phyloP scores from a whole-genome alignment of 2,888 invertebrate species.

The Neoascia interrupta region DNA sequence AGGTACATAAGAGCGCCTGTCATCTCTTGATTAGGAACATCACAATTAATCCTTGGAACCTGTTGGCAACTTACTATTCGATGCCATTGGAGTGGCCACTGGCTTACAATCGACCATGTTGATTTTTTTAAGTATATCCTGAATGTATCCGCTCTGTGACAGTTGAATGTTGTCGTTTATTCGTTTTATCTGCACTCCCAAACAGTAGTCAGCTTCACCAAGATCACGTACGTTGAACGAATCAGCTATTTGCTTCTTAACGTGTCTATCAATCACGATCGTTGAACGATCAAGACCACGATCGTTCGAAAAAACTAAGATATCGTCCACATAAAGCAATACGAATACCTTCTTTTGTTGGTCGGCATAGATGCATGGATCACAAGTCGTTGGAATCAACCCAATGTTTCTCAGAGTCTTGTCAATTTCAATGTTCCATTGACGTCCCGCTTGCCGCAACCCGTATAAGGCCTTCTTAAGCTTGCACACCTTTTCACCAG shows the following conservation, averaged over 20 bases:
- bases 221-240: slow-evolving; percentile 56
- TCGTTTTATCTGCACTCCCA: slow-evolving; percentile 50
- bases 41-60: neutral
- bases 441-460: slow-evolving; percentile 56
- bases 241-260: neutral
- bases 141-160: slow-evolving; percentile 59
- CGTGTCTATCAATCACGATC: neutral
- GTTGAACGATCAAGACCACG: no score
- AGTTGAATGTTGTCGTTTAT: slow-evolving; percentile 19
- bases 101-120: slow-evolving; percentile 62
- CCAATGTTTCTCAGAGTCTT: slow-evolving; percentile 56
- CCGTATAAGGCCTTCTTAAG: slow-evolving; percentile 68
- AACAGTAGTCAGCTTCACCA: slow-evolving; percentile 39
- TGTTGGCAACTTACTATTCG: slow-evolving; percentile 3
- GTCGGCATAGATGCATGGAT: slow-evolving; percentile 60
- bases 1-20: slow-evolving; percentile 1
- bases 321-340: slow-evolving; percentile 7
- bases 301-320: slow-evolving; percentile 8
- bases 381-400: slow-evolving; percentile 50
- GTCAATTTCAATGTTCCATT: slow-evolving; percentile 68
- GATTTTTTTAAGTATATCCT: slow-evolving; percentile 59
- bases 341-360: slow-evolving; percentile 26
- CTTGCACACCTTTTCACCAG: slow-evolving; percentile 52
- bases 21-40: slow-evolving; percentile 2
- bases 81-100: slow-evolving; percentile 41